Evolutionary conservation across 2,888 invertebrate species (phyloP), one percentile per base, ranked within the genome.

Genomic region (Campoplex capitator): DNA sequence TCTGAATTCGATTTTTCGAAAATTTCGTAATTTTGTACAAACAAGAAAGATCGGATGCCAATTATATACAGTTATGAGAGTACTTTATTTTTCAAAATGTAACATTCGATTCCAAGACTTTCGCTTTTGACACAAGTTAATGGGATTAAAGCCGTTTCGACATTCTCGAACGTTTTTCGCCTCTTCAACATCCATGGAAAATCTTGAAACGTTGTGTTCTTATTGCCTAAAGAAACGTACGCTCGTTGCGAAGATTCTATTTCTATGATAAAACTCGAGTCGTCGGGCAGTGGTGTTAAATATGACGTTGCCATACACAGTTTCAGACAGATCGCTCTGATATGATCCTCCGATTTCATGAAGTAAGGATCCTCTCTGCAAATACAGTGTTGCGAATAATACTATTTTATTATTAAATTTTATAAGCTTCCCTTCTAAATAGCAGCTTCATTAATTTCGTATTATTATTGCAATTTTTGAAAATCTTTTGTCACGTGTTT

Each of bases 211-310:
- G 94, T 93, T 67, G 96, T 95, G 92, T 96, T 95, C 18, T 96
- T 95, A 35, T 95, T 95, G 85, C 95, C 95, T 79, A 96, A 94
- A 35, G 95, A 93, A 42, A 96, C 93, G 76, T 95, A 95, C 11
- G 96, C 95, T n/a, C 95, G 95, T 91, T 96, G 96, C 89, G 95
- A 95, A 23, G 96, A 96, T 88, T 96, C 95, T 74, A 97, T 93
- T 85, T 95, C 95, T 83, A 97, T 95, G n/a, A 95, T 94, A 92
- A 97, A 97, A 88, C 95, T 96, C 75, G 95, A 92, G 85, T 96
- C 95, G 74, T 95, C 95, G 8, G 96, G 95, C 71, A 96, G 90
- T 80, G 95, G 92, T 76, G 95, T 94, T 54, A 96, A 94, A 88
- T 95, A 95, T 51, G 94, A 92, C 82, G 94, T 94, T 38, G 95